phyloP scores from a whole-genome alignment of 2,797 vertebrate genomes.

The Silurus lanzhouensis region DNA sequence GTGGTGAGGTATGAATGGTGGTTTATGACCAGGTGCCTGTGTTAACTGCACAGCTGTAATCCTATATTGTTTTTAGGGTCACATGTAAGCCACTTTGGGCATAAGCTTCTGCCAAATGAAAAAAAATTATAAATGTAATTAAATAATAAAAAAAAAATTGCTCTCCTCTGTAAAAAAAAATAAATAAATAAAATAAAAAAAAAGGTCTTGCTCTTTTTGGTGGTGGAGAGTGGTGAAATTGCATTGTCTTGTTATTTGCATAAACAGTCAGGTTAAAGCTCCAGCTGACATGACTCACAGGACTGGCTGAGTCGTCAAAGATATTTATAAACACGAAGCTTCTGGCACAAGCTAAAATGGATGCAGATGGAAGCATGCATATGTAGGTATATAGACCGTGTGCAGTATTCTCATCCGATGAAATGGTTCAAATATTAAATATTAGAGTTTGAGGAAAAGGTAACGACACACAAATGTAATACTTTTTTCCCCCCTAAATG shows the following conservation, averaged over 20 bases:
- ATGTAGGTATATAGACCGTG: neutral
- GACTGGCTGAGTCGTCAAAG: conserved; percentile 12
- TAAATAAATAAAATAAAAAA: no score
- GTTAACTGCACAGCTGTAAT: no score
- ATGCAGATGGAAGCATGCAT: neutral
- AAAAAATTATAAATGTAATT: neutral
- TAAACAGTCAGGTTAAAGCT: neutral
- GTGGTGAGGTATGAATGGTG: neutral
- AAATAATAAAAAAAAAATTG: neutral
- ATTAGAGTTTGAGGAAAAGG: neutral
- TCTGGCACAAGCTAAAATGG: neutral
- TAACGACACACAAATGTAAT: neutral
- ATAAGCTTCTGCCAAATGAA: neutral
- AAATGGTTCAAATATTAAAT: neutral
- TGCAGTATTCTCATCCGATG: neutral
- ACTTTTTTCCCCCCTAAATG: neutral
- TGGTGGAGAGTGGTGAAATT: no score
- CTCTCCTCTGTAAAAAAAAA: neutral
- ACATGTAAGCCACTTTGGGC: neutral
- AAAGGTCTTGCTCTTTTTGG: neutral
- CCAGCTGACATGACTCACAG: neutral
- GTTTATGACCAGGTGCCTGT: neutral
- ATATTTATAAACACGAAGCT: conserved; percentile 27
- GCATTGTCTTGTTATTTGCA: neutral
- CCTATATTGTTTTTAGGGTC: neutral